Evolutionary conservation across 1,140 invertebrate species (phyloP), one percentile per base, ranked within the genome.

Genomic region (Zaprionus ornatus): DNA sequence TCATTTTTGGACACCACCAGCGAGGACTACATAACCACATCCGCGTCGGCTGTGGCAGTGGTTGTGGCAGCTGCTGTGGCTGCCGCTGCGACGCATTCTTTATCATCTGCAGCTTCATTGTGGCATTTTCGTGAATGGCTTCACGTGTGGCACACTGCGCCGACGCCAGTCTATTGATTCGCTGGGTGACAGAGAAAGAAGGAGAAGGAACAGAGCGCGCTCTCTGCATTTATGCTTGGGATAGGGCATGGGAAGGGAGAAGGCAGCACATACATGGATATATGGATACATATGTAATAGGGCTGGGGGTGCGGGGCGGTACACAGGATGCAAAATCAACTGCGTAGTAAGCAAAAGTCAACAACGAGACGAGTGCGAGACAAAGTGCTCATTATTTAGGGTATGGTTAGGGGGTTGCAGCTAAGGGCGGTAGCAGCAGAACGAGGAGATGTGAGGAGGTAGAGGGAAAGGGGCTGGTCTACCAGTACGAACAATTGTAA

Each of bases 321-420:
- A 73, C n/a, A 55, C 71, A 67, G 74, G 80, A 88, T 87, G 80
- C 78, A 76, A 79, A 88, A 90, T 81, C 84, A 90, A 90, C 85
- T 90, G 85, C 85, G 85, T 90, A 90, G 85, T 90, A 79, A 74
- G 55, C 85, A 85, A 90, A 82, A 90, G 75, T 90, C 85, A 85
- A 73, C 77, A 76, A 48, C 64, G 72, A 59, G 74, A 65, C 74
- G 50, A 60, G 66, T 52, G 37, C 60, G 67, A 70, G 67, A 70
- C 73, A 76, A 70, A 48, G 71, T 52, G 52, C 17, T 55, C 40
- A 65, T 55, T 27, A 65, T 55, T 74, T 69, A 23, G 27, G 45
- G 62, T 50, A 55, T 15, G 27, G 35, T 35, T 35, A 32, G 23
- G 9, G 12, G 61, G 63, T 54, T 75, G 78, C 72, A 79, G 27